Evolutionary conservation across 2,113 vertebrate genomes (phyloP), one percentile per base, ranked within the genome.

Genomic region (Gobiocypris rarus): DNA sequence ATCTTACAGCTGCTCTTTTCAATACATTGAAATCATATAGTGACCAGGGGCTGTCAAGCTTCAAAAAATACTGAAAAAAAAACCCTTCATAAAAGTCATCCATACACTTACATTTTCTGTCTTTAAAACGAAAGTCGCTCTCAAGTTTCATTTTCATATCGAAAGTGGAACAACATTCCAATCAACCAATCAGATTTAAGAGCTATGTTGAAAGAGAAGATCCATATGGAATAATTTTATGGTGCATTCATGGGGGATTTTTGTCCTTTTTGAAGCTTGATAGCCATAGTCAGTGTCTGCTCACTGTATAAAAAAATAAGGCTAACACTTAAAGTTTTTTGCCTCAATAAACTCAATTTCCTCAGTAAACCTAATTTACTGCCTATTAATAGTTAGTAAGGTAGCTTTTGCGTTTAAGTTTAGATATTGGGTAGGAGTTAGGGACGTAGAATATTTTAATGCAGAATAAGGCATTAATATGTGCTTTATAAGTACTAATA

Each of bases 1-100:
- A 71, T 45, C 69, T 45, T 24, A 45, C 10, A 41, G 22, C 22
- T 71, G 69, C n/a, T 71, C 69, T 71, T 43, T 71, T 71, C 22
- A 38, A 71, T 43, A 24, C 22, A 24, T 7, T 71, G 69, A 71
- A 71, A 71, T 38, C 38, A 43, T 70, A 7, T 24, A 38, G 34
- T 71, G 19, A 43, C 67, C 38, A 24, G 34, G 11, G 41, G 22
- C 38, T 45, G 22, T 71, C 41, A 24, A 45, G 10, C 41, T 71
- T 71, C 9, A 71, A 71, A 71, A 7, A 71, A 9, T 0, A 69
- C 9, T 9, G 28, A 9, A 10, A 67, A 67, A 9, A 17, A n/a
- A n/a, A 17, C 0, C 13, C 15, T 34, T 2, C 34, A 69, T 4
- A 69, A 34, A 19, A 69, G 8, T 69, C 31, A 31, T 22, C 9